These are phyloP conservation scores for Acanthiza pusilla DNA, from an alignment of 2,797 vertebrate species.

Conservation along the genomic window DNA sequence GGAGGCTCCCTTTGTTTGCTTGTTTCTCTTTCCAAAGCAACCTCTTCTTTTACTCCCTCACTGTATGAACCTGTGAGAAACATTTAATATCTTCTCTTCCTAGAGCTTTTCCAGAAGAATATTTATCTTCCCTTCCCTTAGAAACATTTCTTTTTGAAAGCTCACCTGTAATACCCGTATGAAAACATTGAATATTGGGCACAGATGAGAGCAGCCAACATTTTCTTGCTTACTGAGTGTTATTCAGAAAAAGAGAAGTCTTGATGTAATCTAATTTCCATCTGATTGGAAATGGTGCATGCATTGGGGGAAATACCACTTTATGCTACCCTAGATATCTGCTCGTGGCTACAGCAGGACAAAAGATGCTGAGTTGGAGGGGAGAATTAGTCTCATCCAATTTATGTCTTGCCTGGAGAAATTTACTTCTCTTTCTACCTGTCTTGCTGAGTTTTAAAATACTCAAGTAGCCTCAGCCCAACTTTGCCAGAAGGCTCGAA, in stretches of 20 bases:
- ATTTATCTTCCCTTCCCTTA: not conserved
- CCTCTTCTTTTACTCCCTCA: not conserved
- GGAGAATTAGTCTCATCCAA: not conserved
- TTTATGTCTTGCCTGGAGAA: not conserved
- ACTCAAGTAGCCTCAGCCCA: not conserved
- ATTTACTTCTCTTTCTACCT: not conserved
- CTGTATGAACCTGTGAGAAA: not conserved
- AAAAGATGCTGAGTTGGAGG: not conserved
- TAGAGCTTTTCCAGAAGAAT: not conserved
- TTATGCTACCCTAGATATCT: not conserved
- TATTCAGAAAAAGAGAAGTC: not conserved
- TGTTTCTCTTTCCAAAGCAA: not conserved
- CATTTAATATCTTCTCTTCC: not conserved
- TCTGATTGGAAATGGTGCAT: not conserved
- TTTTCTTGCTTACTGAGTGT: not conserved
- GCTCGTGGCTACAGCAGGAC: fast-evolving
- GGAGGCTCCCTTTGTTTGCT: not conserved
- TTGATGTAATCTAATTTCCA: not conserved
- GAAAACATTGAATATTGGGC: not conserved
- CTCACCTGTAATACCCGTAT: not conserved
- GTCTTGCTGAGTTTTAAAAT: not conserved
- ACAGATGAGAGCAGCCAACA: not conserved
- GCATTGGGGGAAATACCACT: not conserved
- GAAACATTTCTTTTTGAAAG: not conserved
- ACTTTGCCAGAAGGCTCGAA: not conserved